These are phyloP conservation scores for Callyntrura guangdongensis DNA, from an alignment of 2,888 invertebrate genomes.

Conservation along the genomic window DNA sequence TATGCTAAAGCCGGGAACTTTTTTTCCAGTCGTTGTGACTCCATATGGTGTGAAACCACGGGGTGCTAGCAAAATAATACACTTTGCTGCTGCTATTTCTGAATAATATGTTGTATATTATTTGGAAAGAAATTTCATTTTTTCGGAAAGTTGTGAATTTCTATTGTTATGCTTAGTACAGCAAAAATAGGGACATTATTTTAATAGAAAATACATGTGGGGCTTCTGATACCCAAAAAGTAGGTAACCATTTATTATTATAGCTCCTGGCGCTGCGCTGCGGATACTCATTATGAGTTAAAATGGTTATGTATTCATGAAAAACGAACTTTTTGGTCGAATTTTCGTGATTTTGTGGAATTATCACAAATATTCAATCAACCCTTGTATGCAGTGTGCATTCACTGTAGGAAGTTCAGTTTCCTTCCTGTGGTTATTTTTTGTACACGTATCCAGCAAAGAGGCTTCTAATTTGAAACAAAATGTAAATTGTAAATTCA, in stretches of 20 bases:
- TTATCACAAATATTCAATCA: conserved; percentile 54
- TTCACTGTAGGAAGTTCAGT: conserved; percentile 10
- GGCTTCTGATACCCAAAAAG: not conserved
- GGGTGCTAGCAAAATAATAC: conserved; percentile 47
- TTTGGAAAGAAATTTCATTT: conserved; percentile 33
- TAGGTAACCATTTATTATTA: not conserved
- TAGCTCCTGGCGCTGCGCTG: not conserved
- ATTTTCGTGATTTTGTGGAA: conserved; percentile 63
- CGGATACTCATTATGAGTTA: not conserved
- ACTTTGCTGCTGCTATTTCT: not conserved
- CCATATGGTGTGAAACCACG: conserved; percentile 61
- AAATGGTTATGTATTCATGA: conserved; percentile 22
- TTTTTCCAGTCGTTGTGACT: conserved; percentile 29
- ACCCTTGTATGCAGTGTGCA: not conserved
- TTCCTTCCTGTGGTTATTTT: conserved; percentile 51
- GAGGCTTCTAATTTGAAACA: not conserved
- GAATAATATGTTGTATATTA: not conserved
- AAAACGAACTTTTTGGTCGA: conserved; percentile 10
- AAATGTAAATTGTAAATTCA: conserved; percentile 20
- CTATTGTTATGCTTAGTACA: conserved; percentile 25
- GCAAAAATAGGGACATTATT: conserved; percentile 18
- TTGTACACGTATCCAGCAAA: not conserved
- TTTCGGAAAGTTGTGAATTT: conserved; percentile 57
- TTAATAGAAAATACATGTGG: not conserved
- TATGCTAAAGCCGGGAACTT: not conserved